Evolutionary conservation across 92 coral and sea anemone genomes (phyloP), one percentile per base, ranked within the genome.

Genomic region (Montipora capitata): DNA sequence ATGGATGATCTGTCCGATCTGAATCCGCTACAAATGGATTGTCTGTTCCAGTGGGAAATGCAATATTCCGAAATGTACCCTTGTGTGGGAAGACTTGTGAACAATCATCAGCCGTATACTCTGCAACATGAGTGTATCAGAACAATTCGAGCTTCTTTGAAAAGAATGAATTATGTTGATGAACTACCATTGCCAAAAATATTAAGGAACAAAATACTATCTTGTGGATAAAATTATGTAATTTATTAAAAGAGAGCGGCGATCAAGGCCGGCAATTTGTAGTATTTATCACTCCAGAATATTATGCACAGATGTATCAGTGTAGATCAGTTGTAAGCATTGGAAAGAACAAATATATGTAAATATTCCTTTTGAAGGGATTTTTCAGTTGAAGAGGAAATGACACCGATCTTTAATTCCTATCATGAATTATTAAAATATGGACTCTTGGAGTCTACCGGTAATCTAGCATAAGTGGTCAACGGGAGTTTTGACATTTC

Each of bases 41-140:
- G 91, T 80, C 94, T 97, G 7, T 87, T 88, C 45, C 98, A 97
- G 56, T 93, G 96, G 91, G 98, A 96, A 74, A 97, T 89, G 89
- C 96, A 96, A 78, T 97, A 88, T 80, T 67, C 81, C 7, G 98
- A 97, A 77, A 91, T 91, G 76, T 96, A 97, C 62, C 88, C 82
- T 20, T 91, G 92, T 67, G 95, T 97, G 52, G 99, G 99, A 14
- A 88, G 85, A 39, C 85, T 97, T 39, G 99, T 97, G n/a, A 83
- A 79, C 17, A 92, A 76, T 66, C 98, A 97, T 59, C 91, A 94
- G 40, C 96, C 98, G 8, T 80, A 86, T 54, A 82, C 92, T 42
- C 93, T 97, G 17, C 93, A 97, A 87, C 77, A 80, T 10, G 80
- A 80, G 82, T 94, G 98, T 72, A 57, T 77, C 45, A 91, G 81